Percentiles rank a stretch among this genome's conserved stretches.
These are phyloP conservation scores for Piaya cayana DNA, from an alignment of 2,113 vertebrate genomes.

Conservation along the genomic window DNA sequence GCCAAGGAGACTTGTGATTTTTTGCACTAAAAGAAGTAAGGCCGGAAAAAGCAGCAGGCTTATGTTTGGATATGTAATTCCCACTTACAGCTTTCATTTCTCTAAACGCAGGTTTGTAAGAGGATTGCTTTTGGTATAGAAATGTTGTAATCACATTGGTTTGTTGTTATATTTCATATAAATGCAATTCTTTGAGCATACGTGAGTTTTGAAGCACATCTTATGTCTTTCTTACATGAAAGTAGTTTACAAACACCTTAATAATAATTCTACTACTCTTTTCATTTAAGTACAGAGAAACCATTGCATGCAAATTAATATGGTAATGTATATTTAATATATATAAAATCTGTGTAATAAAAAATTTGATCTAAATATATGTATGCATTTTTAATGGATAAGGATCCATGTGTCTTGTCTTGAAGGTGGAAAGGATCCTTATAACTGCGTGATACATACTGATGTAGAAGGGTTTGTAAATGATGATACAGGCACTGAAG, in stretches of 20 bases:
- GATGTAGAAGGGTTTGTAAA: neutral
- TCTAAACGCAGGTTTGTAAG: neutral
- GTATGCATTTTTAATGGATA: neutral
- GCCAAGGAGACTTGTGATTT: neutral
- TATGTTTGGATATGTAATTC: neutral
- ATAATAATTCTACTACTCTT: neutral
- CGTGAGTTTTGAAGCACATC: neutral
- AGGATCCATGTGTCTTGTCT: neutral
- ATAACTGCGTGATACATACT: neutral
- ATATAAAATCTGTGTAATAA: neutral
- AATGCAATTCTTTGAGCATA: neutral
- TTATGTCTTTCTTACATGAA: neutral
- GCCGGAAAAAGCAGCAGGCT: neutral
- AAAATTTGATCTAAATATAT: accelerated
- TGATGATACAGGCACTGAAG: neutral
- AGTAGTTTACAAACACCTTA: neutral
- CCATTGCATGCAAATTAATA: neutral
- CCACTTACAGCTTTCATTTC: neutral
- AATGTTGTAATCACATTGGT: neutral
- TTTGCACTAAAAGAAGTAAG: neutral
- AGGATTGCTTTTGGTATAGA: neutral
- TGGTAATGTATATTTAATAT: neutral
- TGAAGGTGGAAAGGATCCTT: neutral
- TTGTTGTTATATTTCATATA: neutral
- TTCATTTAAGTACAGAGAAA: neutral